phyloP scores from a whole-genome alignment of 2,113 vertebrate species.

The Porphyrio hochstetteri region DNA sequence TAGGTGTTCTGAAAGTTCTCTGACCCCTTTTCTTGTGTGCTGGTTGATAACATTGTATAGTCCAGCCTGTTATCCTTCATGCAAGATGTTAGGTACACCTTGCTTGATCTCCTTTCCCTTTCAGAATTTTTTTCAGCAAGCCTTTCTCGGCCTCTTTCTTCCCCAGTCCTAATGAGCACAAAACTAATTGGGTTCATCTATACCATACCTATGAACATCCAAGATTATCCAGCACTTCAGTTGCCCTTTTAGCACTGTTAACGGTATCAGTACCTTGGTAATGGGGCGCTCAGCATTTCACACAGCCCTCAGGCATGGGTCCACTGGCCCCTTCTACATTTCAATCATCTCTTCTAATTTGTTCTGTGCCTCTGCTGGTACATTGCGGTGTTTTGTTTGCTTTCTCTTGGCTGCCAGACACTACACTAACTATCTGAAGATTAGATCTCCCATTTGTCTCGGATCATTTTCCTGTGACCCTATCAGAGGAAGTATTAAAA shows the following conservation, averaged over 20 bases:
- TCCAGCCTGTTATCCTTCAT: not conserved
- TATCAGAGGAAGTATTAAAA: slow-evolving; percentile 36
- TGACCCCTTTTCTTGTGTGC: not conserved
- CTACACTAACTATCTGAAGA: not conserved
- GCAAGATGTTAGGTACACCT: not conserved
- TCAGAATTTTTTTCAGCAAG: not conserved
- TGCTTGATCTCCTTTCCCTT: not conserved
- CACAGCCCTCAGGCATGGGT: not conserved
- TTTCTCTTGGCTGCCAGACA: not conserved
- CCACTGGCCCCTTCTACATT: not conserved
- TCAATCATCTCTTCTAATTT: not conserved
- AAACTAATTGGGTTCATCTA: not conserved
- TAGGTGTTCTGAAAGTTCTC: not conserved
- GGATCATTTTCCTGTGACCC: slow-evolving; percentile 22
- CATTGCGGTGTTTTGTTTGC: not conserved
- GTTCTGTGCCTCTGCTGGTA: not conserved
- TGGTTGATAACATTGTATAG: not conserved
- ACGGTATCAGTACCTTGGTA: not conserved
- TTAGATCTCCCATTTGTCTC: slow-evolving; percentile 34
- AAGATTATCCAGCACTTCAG: not conserved
- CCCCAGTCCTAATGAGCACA: not conserved
- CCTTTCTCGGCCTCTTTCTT: not conserved
- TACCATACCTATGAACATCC: not conserved
- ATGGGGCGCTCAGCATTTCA: not conserved
- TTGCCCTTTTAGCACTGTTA: not conserved